Base-by-base conservation (phyloP, 2,888 invertebrate genomes). In the Priapulus caudatus region DNA sequence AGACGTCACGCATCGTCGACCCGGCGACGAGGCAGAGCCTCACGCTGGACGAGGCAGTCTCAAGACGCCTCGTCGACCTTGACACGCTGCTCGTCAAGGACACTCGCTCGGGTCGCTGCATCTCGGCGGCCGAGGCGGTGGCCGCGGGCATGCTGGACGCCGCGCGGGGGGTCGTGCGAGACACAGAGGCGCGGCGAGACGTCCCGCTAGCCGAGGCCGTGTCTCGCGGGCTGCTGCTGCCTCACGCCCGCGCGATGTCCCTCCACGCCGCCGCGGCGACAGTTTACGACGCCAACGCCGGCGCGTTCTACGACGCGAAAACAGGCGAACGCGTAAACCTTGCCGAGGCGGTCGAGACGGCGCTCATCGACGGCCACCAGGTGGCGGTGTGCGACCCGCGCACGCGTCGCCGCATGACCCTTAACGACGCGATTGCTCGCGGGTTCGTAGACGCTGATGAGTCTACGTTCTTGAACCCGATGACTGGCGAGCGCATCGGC, bases 301-400 rank as follows among this genome's bases (percentile, higher is more conserved):
- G 81, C 56, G 83, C 82, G 72, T 81, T 88, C 54, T 79, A 91
- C 59, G 90, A 90, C 70, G 88, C 90, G 2, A 88, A 88, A 73
- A 84, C 86, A 20, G 90, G 90, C 1, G 79, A 76, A 59, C 79
- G 81, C 56, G 74, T 91, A 50, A 81, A 83, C 52, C 74, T 91
- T 56, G 78, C 81, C 61, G 85, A 90, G 77, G 87, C 91, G 21
- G 84, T 92, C 49, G 79, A 61, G n/a, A 61, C 65, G 46, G 70
- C 67, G 33, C 63, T 68, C 50, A 79, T 91, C 49, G 87, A 93
- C 75, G 82, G 87, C 0, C 72, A 82, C 51, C 85, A 88, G 23
- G 69, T 70, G 10, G 77, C 77, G 50, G 73, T 93, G 51, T 73
- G 72, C 23, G 77, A 79, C 61, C 78, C 78, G 1, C 74, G 78